Conservation (phyloP, 2,888 invertebrate genomes). For the Noctua pronuba region DNA sequence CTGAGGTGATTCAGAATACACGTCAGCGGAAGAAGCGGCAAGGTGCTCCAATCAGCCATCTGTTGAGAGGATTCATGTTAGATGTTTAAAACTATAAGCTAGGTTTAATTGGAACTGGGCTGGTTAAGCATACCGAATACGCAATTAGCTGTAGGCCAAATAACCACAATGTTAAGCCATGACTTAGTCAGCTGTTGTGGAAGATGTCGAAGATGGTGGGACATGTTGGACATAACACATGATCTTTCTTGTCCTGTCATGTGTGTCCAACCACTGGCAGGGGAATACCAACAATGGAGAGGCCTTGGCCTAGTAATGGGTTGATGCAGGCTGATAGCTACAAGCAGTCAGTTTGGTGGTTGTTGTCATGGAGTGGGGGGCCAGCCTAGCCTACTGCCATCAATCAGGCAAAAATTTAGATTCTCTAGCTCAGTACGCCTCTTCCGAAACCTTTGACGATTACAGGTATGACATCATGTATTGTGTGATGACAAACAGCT, state of each 20-base stretch:
- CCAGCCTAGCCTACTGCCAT: too few relatives aligned
- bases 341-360: too few relatives aligned
- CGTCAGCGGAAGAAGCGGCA: slow-evolving; percentile 85
- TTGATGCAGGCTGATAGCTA: too few relatives aligned
- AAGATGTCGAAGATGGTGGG: not conserved
- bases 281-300: not conserved
- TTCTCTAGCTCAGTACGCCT: not conserved
- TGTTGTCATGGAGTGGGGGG: too few relatives aligned
- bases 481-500: not conserved
- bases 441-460: not conserved
- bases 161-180: not conserved
- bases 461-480: not conserved
- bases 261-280: not conserved
- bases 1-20: slow-evolving; percentile 82
- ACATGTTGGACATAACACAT: not conserved
- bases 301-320: not conserved
- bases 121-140: not conserved
- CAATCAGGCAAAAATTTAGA: too few relatives aligned
- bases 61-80: slow-evolving; percentile 52
- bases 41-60: slow-evolving; percentile 82
- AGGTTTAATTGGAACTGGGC: not conserved
- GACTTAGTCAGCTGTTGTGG: not conserved
- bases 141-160: not conserved
- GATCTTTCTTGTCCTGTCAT: not conserved
- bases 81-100: not conserved